Evolutionary conservation across 2,888 invertebrate species (phyloP).

Genomic region (Colletes collaris): DNA sequence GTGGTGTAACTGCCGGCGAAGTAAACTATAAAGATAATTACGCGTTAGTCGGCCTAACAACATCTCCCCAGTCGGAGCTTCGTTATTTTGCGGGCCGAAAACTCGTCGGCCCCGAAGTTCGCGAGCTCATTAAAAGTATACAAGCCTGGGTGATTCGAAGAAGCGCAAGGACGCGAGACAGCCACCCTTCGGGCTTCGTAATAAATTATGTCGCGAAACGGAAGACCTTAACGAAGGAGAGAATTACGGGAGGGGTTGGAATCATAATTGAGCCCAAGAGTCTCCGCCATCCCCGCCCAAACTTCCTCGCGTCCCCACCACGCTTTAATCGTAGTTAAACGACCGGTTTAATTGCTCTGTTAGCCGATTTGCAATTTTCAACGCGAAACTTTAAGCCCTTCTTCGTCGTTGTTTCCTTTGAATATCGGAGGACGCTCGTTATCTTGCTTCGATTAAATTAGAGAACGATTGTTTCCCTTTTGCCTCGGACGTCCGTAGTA

Average conservation of each 20-base stretch:
- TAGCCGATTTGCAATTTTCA: conserved; percentile 29
- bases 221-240: conserved; percentile 10
- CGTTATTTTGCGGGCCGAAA: conserved; percentile 29
- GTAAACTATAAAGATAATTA: background rate
- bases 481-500: too few relatives aligned
- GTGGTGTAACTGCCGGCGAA: background rate
- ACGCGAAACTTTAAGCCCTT: conserved; percentile 20
- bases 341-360: conserved; percentile 29
- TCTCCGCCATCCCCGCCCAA: background rate
- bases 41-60: conserved; percentile 8
- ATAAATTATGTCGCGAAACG: conserved; percentile 33
- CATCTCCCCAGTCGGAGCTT: conserved; percentile 7
- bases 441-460: conserved; percentile 33
- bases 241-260: background rate
- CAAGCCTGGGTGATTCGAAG: conserved; percentile 7
- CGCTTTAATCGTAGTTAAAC: conserved; percentile 20
- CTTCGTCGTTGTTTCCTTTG: conserved; percentile 2
- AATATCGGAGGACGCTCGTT: conserved; percentile 32
- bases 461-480: background rate
- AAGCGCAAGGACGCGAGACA: conserved; percentile 20
- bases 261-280: background rate
- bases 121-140: conserved; percentile 28
- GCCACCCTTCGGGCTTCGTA: conserved; percentile 21
- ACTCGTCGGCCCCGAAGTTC: conserved; percentile 10
- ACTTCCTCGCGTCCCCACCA: background rate